Evolutionary conservation across 2,888 invertebrate genomes (phyloP), one percentile per base, ranked within the genome.

Genomic region (Cabera pusaria): DNA sequence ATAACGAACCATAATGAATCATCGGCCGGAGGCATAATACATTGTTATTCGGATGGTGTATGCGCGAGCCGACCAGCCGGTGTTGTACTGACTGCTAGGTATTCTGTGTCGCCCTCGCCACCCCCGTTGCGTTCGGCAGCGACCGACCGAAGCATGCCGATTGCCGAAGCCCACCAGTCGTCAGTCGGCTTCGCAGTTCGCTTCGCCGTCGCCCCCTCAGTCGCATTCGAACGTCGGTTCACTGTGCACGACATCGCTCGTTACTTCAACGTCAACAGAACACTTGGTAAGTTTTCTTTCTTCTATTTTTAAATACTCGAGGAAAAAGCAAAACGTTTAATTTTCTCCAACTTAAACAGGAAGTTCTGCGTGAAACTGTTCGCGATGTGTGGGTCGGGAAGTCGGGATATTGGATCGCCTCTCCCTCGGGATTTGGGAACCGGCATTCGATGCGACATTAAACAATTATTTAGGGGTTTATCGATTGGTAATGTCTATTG

Each of bases 141-240:
- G 4, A 14, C 14, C 14, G 14, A 14, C 14, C 14, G 14, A n/a
- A n/a, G n/a, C n/a, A n/a, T n/a, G n/a, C n/a, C n/a, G n/a, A 28
- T n/a, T 52, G 44, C 37, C 54, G 44, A n/a, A n/a, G n/a, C n/a
- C n/a, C n/a, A n/a, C 43, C 21, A 2, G 7, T 8, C 17, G 49
- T 46, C 43, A 40, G 35, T 49, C 48, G 47, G n/a, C 42, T 33
- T 40, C 45, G 47, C 55, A n/a, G 52, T 56, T 9, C 19, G 26
- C 23, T 10, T 8, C 25, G 14, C 24, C 5, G 18, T 19, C 33
- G 24, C 12, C 23, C 3, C 14, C 19, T 27, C 79, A 85, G 85
- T 84, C 75, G 76, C 65, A 54, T 66, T 70, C 71, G 68, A 71
- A 70, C 75, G 66, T 62, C 64, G 69, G 64, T 52, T 49, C 57